A percentile compares a stretch with the other conserved stretches of the same genome.
These are phyloP conservation scores for Tenrec ecaudatus DNA, from an alignment of 2,113 vertebrate species.

Conservation along the genomic window DNA sequence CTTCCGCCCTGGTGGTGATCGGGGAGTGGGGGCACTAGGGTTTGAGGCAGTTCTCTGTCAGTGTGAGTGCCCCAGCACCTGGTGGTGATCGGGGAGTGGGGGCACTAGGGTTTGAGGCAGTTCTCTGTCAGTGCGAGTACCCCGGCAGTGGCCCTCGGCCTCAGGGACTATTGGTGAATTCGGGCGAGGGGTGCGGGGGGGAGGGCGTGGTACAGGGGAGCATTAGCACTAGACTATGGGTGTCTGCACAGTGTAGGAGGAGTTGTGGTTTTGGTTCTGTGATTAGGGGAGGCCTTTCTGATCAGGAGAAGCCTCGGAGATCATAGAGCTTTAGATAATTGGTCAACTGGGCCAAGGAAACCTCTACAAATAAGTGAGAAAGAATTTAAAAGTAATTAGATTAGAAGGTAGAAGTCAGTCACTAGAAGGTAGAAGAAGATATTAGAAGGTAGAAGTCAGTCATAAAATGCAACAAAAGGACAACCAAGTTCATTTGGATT, in stretches of 20 bases:
- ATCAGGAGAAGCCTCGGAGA: background rate
- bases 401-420: background rate
- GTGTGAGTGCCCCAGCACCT: no score
- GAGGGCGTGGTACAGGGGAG: no score
- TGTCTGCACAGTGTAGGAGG: background rate
- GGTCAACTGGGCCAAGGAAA: background rate
- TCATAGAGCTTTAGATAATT: background rate
- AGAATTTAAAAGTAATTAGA: background rate
- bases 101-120: background rate
- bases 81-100: background rate
- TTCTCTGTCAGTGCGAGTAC: background rate
- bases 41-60: background rate
- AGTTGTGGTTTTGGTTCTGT: background rate
- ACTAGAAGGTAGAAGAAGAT: no score
- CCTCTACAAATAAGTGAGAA: background rate
- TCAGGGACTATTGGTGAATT: background rate
- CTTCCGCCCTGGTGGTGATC: background rate
- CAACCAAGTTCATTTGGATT: background rate
- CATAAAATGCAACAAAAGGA: no score
- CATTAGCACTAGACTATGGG: rapidly evolving
- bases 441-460: background rate
- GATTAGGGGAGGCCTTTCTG: background rate
- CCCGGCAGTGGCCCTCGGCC: background rate
- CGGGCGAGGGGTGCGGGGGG: no score
- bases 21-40: background rate